Conservation (phyloP, 2,113 vertebrate species). For the Agelaius phoeniceus region DNA sequence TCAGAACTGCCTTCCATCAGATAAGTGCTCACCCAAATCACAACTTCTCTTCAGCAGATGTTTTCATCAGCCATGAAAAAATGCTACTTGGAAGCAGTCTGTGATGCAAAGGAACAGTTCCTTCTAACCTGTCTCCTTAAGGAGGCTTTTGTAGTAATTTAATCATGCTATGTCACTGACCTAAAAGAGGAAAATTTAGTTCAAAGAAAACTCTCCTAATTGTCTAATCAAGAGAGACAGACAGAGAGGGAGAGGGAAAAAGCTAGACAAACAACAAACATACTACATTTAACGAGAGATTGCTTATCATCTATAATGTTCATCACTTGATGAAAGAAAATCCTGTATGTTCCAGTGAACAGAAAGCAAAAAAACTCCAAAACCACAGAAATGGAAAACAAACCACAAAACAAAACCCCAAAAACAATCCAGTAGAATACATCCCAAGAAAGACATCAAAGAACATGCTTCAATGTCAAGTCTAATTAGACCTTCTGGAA, state of each 20-base stretch:
- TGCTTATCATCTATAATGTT: background rate
- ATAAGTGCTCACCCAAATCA: background rate
- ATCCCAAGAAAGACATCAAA: background rate
- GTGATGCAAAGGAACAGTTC: background rate
- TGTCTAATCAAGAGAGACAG: background rate
- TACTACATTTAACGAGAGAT: background rate
- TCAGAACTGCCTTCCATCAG: background rate
- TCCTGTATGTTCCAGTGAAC: background rate
- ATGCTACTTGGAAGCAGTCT: background rate
- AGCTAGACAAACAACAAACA: background rate
- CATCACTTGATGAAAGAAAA: background rate
- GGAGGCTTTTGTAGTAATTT: background rate
- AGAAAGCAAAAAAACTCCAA: background rate
- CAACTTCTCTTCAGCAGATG: background rate
- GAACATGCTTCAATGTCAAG: background rate
- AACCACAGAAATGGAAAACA: background rate
- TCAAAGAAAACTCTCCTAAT: background rate
- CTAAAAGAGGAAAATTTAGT: background rate
- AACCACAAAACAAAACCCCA: background rate
- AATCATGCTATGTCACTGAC: background rate
- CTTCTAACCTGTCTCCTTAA: background rate
- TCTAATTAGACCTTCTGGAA: background rate
- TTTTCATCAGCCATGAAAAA: background rate
- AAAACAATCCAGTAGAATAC: background rate
- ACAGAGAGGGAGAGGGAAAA: background rate